Evolutionary conservation across 2,113 vertebrate species (phyloP), one percentile per base, ranked within the genome.

Genomic region (Xenus cinereus): DNA sequence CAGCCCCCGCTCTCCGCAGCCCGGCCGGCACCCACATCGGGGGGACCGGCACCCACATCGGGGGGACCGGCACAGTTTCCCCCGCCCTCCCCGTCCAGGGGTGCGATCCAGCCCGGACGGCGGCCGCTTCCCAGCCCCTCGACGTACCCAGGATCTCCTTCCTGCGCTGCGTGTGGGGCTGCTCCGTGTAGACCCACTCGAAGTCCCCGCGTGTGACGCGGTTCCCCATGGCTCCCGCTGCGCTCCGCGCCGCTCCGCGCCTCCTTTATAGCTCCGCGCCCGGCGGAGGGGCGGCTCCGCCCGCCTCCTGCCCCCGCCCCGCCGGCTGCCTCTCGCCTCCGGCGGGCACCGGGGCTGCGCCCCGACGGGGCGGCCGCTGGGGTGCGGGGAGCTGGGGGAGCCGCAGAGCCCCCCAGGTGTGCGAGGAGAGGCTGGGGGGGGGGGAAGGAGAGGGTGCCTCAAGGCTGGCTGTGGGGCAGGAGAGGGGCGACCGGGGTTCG

Each of bases 171-270:
- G 99, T 99, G 97, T 99, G 99, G 12, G 99, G 99, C 97, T 99
- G 99, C 68, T 99, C 99, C 33, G 95, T 99, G 97, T 99, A 99
- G 77, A 99, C 99, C 99, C 99, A 99, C 97, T 99, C 99, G 98
- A 99, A 99, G 92, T 99, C 99, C 14, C 32, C 97, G 54, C 99
- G 98, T 45, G 94, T 98, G 41, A 98, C 98, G 66, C 98, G 63
- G 77, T 99, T 99, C 10, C 98, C 99, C 99, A 99, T 99, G 46
- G 57, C 54, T 85, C 4, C 53, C 1, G 1, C 87, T 6, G 27
- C 35, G 4, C 69, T 2, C 16, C 46, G 6, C 43, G 0, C 87
- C 8, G 23, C 84, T 19, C 84, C 30, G 15, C 66, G 7, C 83
- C 12, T 53, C 39, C 22, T 73, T 96, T 91, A 91, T 93, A 95